A percentile compares a stretch with the other conserved stretches of the same genome.
These are phyloP conservation scores for Bubalus kerabau DNA, from an alignment of 2,113 vertebrate species.

Conservation along the genomic window DNA sequence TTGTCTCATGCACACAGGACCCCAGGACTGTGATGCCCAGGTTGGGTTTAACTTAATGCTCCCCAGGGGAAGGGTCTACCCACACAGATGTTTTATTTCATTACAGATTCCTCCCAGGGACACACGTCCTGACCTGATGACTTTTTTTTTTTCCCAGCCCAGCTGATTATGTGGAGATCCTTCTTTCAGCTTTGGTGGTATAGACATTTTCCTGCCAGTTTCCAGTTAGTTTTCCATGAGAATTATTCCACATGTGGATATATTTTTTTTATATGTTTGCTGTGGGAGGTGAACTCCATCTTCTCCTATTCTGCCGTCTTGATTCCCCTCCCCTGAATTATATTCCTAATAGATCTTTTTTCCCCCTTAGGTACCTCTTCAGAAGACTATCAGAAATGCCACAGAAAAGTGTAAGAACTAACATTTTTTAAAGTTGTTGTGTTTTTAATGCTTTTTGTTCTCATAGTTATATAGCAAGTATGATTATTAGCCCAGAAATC, in stretches of 20 bases:
- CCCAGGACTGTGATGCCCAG: not conserved
- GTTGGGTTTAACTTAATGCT: not conserved
- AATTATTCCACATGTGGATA: not conserved
- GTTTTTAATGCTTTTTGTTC: slow-evolving; percentile 12
- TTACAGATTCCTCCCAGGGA: not conserved
- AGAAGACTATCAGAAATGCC: slow-evolving; percentile 47
- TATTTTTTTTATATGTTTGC: not conserved
- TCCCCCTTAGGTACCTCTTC: slow-evolving; percentile 32
- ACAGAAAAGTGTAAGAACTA: slow-evolving; percentile 60
- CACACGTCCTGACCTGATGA: not conserved
- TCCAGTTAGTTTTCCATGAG: not conserved
- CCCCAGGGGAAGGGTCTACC: not conserved
- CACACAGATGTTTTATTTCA: not conserved
- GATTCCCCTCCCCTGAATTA: not conserved
- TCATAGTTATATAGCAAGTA: not conserved
- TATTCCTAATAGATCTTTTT: slow-evolving; percentile 39
- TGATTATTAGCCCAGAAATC: not conserved
- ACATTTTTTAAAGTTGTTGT: not conserved
- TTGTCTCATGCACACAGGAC: not conserved
- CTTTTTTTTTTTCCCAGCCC: not conserved
- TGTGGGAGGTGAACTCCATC: not conserved
- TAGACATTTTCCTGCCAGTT: not conserved
- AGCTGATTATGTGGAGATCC: not conserved
- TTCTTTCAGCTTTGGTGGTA: not conserved
- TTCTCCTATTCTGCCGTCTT: not conserved